Base-by-base conservation (phyloP, 2,113 vertebrate genomes). In the Pavo muticus region DNA sequence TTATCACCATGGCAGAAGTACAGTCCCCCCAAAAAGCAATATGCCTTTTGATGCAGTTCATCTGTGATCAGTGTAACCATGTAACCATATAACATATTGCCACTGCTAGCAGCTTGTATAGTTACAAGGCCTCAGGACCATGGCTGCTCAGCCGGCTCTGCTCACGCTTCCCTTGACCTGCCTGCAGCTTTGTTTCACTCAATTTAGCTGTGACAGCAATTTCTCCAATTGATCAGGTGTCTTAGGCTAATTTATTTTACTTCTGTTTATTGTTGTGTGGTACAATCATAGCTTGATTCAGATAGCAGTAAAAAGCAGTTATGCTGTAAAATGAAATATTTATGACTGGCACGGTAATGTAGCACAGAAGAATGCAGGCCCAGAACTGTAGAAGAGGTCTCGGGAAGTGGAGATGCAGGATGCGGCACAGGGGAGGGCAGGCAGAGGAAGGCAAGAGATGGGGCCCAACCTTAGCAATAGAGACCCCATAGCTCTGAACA, bases 331-430 rank as follows among this genome's bases (percentile, higher is more conserved):
- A 61, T 35, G 6, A 75, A 85, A 68, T 50, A 88, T 70, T 80
- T 77, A 40, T 45, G 67, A 54, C 37, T 32, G 81, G 45, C 32
- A 54, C 11, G 54, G 60, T 67, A 54, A 77, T 0, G 0, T 3
- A 69, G 12, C 0, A 0, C 4, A 63, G 32, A 63, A 29, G 65
- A 73, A 65, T 25, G 59, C 8, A 40, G 30, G n/a, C 30, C 20
- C 54, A 16, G n/a, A 39, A 20, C 5, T 60, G 29, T 3, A 65
- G 29, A 57, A 25, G 35, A 57, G 44, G 13, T 44, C 42, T 37
- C 32, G 27, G 47, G 32, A 93, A 50, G 25, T 4, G 19, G 9
- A 81, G n/a, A 32, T 5, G 27, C 4, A 19, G 39, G n/a, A 60
- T 23, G 19, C 1, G 3, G 56, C n/a, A 18, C 1, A 40, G 78